Base-by-base conservation (phyloP, 2,888 invertebrate genomes). In the Dusona sp. region DNA sequence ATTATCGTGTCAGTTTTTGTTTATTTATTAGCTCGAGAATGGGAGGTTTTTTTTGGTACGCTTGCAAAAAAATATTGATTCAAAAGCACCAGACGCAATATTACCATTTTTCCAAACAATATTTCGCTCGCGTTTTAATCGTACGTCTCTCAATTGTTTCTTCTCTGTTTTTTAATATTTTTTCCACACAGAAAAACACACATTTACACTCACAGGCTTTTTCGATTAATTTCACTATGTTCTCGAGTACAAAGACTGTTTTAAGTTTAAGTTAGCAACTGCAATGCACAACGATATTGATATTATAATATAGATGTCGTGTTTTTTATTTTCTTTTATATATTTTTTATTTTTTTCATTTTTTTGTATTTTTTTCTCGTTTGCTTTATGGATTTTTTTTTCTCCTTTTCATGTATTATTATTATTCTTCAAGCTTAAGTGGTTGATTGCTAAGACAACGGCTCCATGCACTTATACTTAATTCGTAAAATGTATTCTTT, bases 401-500 rank as follows among this genome's bases (percentile, higher is more conserved):
- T 64, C n/a, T 64, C 51, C 38, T 72, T 36, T 48, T 57, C 25
- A 48, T 48, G 57, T 75, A 80, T 73, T 54, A 36, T 73, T 36
- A 70, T 45, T 29, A 84, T 48, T 70, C 87, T 78, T 87, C 89
- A 90, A 91, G 89, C 89, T 87, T 89, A 88, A 84, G 77, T 88
- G 89, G 88, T 87, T 86, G 89, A 90, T 90, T 88, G 88, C 91
- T 89, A 88, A 89, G 88, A 91, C 88, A 89, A 89, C 89, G 89
- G 89, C 89, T 86, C 87, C 89, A 90, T 90, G 89, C 90, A 88
- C 88, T 90, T 90, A 90, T 65, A 87, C 82, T 86, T 89, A 90
- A 83, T 90, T 84, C 88, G 86, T 90, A 88, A 73, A 88, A 80
- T 61, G 61, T 79, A 61, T 57, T 77, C 70, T 61, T 77, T 65